These are phyloP conservation scores for Pterostichus madidus DNA, from an alignment of 2,888 invertebrate species.

Conservation along the genomic window DNA sequence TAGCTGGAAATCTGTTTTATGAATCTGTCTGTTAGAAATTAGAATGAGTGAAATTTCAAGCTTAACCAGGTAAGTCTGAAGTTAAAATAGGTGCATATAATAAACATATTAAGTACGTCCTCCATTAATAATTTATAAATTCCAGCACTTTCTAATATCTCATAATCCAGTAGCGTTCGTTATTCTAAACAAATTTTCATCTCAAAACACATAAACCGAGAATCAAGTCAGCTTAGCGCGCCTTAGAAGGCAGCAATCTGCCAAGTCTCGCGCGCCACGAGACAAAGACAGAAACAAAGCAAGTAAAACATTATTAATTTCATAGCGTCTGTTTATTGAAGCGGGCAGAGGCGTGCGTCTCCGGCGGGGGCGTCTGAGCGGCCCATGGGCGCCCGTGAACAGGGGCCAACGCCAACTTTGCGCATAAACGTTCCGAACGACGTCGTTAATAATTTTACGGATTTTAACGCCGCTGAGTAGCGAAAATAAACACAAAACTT, in stretches of 20 bases:
- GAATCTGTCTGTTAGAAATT: too few relatives aligned
- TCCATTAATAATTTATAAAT: conserved; percentile 35
- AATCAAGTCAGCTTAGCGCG: conserved; percentile 27
- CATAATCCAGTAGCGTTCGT: conserved; percentile 44
- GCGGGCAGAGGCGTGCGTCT: conserved; percentile 29
- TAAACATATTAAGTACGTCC: not conserved
- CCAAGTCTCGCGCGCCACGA: not conserved
- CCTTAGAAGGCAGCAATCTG: conserved; percentile 35
- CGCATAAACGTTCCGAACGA: conserved; percentile 57
- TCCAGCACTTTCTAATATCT: conserved; percentile 40
- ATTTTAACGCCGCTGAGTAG: conserved; percentile 54
- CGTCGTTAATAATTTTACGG: conserved; percentile 56
- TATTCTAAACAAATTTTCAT: conserved; percentile 45
- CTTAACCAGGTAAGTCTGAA: not conserved
- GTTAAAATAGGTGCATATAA: not conserved
- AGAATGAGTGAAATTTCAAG: not conserved
- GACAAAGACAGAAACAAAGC: conserved; percentile 34
- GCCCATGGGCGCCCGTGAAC: conserved; percentile 17
- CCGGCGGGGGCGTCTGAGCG: not conserved
- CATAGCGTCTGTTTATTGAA: conserved; percentile 35
- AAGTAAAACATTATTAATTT: conserved; percentile 44
- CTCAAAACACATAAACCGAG: conserved; percentile 33
- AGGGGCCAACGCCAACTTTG: conserved; percentile 28
- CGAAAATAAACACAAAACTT: conserved; percentile 49
- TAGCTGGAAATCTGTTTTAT: too few relatives aligned